phyloP scores from a whole-genome alignment of 2,797 vertebrate species.

The Poeciliopsis presidionis region DNA sequence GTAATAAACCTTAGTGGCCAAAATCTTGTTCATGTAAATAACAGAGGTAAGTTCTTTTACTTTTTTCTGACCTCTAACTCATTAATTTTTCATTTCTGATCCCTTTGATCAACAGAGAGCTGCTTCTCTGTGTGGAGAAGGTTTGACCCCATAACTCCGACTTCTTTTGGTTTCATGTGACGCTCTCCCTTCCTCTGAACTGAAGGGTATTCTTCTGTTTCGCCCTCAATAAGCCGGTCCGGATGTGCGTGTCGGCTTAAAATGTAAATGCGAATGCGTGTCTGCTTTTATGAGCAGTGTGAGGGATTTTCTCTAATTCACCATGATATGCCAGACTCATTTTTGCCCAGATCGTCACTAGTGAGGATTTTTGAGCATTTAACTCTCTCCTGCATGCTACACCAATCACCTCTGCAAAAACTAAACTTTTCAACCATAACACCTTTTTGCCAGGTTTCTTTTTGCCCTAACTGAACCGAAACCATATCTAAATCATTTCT shows the following conservation, averaged over 20 bases:
- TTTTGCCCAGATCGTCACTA: constrained; percentile 65
- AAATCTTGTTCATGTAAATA: constrained; percentile 2
- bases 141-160: constrained; percentile 45
- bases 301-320: constrained; percentile 73
- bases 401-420: constrained; percentile 51
- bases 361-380: constrained; percentile 47
- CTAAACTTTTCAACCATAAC: constrained; percentile 55
- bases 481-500: constrained; percentile 42
- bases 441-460: constrained; percentile 63
- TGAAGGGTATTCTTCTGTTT: constrained; percentile 27
- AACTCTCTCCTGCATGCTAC: constrained; percentile 39
- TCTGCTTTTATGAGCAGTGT: constrained; percentile 69
- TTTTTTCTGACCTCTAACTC: not conserved
- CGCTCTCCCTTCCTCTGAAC: constrained; percentile 12
- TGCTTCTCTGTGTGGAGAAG: not conserved
- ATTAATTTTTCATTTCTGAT: constrained; percentile 10
- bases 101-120: constrained; percentile 7
- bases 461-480: constrained; percentile 51
- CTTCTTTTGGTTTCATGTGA: constrained; percentile 22
- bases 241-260: constrained; percentile 58
- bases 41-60: constrained; percentile 11
- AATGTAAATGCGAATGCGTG: constrained; percentile 62
- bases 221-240: constrained; percentile 43
- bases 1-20: not conserved
- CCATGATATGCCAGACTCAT: constrained; percentile 67